Conservation (phyloP, 2,888 invertebrate genomes). For the Hyalella azteca region DNA sequence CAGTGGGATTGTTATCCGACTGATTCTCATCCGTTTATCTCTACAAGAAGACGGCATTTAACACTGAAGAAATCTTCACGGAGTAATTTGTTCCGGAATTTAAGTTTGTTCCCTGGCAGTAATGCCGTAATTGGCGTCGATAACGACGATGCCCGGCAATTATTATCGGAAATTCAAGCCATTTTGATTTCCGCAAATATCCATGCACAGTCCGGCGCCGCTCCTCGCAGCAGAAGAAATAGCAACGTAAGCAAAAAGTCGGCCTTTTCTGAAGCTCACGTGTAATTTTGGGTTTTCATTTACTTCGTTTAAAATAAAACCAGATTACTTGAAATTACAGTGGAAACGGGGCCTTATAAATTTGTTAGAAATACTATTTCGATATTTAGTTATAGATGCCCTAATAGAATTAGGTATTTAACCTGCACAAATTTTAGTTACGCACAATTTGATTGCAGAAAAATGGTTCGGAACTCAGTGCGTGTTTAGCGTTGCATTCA, state of each 20-base stretch:
- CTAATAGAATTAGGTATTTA: too few relatives aligned
- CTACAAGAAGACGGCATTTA: neutral
- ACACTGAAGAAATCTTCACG: slow-evolving; percentile 5
- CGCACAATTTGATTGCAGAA: too few relatives aligned
- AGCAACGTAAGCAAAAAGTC: neutral
- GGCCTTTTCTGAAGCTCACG: neutral
- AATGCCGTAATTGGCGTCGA: neutral
- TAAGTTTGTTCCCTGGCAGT: neutral
- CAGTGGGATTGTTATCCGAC: slow-evolving; percentile 7
- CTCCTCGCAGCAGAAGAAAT: neutral
- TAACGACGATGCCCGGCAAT: neutral
- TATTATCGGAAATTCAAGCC: slow-evolving; percentile 2
- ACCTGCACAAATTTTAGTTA: too few relatives aligned
- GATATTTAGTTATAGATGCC: too few relatives aligned
- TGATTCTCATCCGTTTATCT: neutral
- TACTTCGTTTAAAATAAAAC: too few relatives aligned
- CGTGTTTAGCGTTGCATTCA: too few relatives aligned
- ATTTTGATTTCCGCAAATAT: neutral
- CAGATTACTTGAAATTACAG: too few relatives aligned
- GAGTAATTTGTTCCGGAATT: neutral
- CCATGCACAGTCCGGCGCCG: neutral
- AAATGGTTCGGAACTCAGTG: too few relatives aligned
- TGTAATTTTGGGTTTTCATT: neutral
- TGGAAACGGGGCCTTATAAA: too few relatives aligned
- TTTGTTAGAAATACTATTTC: too few relatives aligned